Evolutionary conservation across 2,113 vertebrate species (phyloP).

Genomic region (Amphiprion percula): DNA sequence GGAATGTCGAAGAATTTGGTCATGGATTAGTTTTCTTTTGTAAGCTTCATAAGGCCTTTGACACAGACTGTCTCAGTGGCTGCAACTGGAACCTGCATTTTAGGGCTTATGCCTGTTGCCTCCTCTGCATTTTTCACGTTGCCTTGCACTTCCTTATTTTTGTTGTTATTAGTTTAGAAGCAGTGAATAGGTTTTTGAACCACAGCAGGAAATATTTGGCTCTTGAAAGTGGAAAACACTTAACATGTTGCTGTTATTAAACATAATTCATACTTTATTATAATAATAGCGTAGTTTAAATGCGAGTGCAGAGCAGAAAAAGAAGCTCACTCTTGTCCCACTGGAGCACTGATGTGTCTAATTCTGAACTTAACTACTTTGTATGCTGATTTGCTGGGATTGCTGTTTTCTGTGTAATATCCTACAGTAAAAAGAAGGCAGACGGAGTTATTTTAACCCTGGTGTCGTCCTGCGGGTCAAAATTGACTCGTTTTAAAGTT

Average conservation of each 20-base stretch:
- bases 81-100: conserved; percentile 56
- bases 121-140: conserved; percentile 33
- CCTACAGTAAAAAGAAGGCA: background rate
- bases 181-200: conserved; percentile 27
- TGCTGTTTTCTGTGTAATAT: too few relatives aligned
- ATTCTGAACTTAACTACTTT: too few relatives aligned
- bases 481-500: too few relatives aligned
- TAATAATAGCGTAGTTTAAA: background rate
- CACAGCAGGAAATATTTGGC: conserved; percentile 58
- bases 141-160: conserved; percentile 47
- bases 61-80: conserved; percentile 44
- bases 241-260: conserved; percentile 16
- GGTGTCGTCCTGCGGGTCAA: too few relatives aligned
- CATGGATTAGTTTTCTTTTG: conserved; percentile 69
- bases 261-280: background rate
- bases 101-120: conserved; percentile 43
- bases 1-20: conserved; percentile 71
- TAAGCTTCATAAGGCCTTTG: conserved; percentile 43
- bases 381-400: too few relatives aligned
- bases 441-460: too few relatives aligned
- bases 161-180: conserved; percentile 59
- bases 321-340: background rate
- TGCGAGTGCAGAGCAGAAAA: background rate
- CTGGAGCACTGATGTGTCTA: too few relatives aligned
- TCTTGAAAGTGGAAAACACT: conserved; percentile 24